Evolutionary conservation across 2,113 vertebrate genomes (phyloP), one percentile per base, ranked within the genome.

Genomic region (Heterochromis multidens): DNA sequence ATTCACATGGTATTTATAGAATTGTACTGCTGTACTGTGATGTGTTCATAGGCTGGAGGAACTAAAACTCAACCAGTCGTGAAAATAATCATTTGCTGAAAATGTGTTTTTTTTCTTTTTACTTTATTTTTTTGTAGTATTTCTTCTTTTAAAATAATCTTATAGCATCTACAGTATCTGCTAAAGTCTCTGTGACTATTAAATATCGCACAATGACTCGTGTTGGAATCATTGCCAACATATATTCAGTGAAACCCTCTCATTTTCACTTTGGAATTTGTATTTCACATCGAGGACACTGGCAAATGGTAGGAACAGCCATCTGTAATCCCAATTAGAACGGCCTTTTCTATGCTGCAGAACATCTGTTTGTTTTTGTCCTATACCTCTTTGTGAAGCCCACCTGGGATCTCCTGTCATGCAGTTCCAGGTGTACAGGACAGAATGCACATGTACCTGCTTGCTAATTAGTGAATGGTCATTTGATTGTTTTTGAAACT

Each of bases 281-380:
- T 9, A 74, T 74, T 54, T 74, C 46, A 54, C 25, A 74, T n/a
- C 23, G 12, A 84, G 77, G 78, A 84, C 59, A 37, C 29, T 65
- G 84, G 88, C 79, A 88, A 91, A 88, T 54, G 63, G 25, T 70
- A 31, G 57, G 27, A 89, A 46, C 88, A 52, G 57, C 89, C 92
- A 93, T 92, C 91, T 94, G 90, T 89, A 92, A 84, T 87, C 87
- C 85, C 87, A 88, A 92, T 91, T 93, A 92, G 82, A 85, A n/a
- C 78, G 58, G 77, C 79, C 78, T 83, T 92, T 90, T 82, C 52
- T 60, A 57, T 77, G 77, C 82, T 80, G 72, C 12, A 23, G 56
- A 92, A 92, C 93, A 94, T 92, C 91, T 94, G 94, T 90, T 95
- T 81, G 89, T 92, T 87, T 89, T 91, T 93, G 92, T 93, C 84